Conservation (phyloP, 2,797 vertebrate genomes). For the Gymnopithys bicolor region DNA sequence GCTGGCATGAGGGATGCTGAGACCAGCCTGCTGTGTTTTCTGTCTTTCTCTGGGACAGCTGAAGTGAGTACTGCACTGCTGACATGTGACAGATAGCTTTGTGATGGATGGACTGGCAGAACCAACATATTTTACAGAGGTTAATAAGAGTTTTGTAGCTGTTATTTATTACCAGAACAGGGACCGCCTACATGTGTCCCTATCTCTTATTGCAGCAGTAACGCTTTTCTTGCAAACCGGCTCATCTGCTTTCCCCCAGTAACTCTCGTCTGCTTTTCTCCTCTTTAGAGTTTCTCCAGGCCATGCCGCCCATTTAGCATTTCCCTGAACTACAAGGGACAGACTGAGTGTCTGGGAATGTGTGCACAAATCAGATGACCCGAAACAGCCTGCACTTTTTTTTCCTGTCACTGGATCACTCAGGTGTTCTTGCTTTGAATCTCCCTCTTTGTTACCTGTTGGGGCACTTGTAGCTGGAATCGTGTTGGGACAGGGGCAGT, state of each 20-base stretch:
- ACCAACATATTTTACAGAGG: neutral
- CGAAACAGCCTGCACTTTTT: neutral
- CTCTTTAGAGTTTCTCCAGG: neutral
- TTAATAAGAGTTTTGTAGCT: constrained; percentile 35
- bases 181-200: neutral
- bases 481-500: neutral
- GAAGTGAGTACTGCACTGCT: neutral
- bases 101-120: neutral
- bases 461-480: neutral
- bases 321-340: constrained; percentile 6
- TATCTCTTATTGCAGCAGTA: neutral
- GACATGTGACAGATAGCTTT: neutral
- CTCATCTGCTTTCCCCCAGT: constrained; percentile 21
- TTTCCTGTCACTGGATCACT: neutral
- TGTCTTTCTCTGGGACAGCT: neutral
- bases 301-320: neutral
- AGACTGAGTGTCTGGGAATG: constrained; percentile 34
- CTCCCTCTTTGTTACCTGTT: neutral
- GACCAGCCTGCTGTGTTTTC: rapidly evolving
- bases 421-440: constrained; percentile 34
- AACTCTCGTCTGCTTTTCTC: neutral
- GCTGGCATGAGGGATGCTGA: neutral
- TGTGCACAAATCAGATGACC: neutral
- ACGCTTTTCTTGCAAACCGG: neutral
- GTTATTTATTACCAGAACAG: constrained; percentile 6